Evolutionary conservation across 2,797 vertebrate genomes (phyloP), one percentile per base, ranked within the genome.

Genomic region (Schizopygopsis pylzovi): DNA sequence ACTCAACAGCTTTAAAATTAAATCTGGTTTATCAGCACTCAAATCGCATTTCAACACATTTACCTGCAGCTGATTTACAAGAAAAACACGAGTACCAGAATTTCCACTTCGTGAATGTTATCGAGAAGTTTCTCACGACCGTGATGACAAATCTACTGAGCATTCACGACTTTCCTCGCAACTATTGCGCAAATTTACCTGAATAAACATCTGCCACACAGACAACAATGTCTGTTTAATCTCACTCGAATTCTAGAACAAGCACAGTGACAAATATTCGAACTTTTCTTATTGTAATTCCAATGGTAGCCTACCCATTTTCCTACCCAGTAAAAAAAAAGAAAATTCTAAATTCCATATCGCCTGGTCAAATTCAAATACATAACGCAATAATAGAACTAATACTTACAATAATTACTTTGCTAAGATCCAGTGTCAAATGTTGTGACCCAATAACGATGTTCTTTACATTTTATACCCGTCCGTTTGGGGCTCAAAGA

Each of bases 371-470:
- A 41, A 41, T 59, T 77, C 20, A 41, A 39, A 77, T 12, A 6
- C 16, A 71, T 4, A 13, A 70, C 1, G 15, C 45, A 47, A 4
- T 11, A 75, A 67, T 39, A 20, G 9, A 43, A 43, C 65, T 39
- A 41, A 41, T 45, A 85, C 84, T 85, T 65, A 85, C 78, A 41
- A 22, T 7, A 75, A 41, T 25, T 25, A 6, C 15, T 33, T 7
- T 28, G 28, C 12, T 22, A 37, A 41, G 6, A 45, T 56, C 16
- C 33, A 79, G 5, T 39, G 61, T 56, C 10, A 28, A 16, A 33
- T 45, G 59, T 4, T 33, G 6, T 22, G 0, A 47, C 13, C n/a
- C 5, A 28, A 12, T 25, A 68, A 68, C 39, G 11, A n/a, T 15
- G 6, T 39, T 49, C 13, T 41, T 41, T 41, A 49, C 20, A 76